A percentile compares a stretch with the other conserved stretches of the same genome.
phyloP scores from a whole-genome alignment of 2,888 invertebrate genomes.

The Seira ritae region DNA sequence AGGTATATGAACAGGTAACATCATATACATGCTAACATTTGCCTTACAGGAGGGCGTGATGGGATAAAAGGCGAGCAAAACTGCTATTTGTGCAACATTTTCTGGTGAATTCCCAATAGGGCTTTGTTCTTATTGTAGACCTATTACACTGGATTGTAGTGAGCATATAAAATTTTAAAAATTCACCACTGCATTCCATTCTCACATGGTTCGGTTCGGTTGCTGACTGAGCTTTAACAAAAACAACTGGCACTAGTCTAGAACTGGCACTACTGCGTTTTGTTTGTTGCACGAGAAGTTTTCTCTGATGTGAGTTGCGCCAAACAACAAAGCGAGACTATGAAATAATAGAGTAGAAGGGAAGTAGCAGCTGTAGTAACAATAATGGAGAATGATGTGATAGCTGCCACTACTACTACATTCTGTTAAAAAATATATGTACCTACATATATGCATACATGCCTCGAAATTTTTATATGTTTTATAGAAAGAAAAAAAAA shows the following conservation, averaged over 20 bases:
- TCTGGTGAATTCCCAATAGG: not conserved
- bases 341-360: constrained; percentile 12
- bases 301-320: no score
- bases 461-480: not conserved
- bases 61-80: no score
- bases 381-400: constrained; percentile 40
- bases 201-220: not conserved
- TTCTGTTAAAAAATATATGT: not conserved
- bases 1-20: not conserved
- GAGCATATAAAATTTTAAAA: not conserved
- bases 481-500: constrained; percentile 26
- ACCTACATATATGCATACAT: not conserved
- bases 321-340: no score
- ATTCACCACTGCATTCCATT: constrained; percentile 8
- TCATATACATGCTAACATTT: no score
- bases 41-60: no score
- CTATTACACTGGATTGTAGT: not conserved
- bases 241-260: not conserved
- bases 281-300: no score
- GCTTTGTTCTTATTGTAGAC: not conserved
- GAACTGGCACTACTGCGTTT: not conserved
- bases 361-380: constrained; percentile 17
- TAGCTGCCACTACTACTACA: constrained; percentile 14
- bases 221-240: constrained; percentile 10
- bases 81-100: not conserved